phyloP scores from a whole-genome alignment of 2,113 vertebrate species.

The Hydrochoerus hydrochaeris region DNA sequence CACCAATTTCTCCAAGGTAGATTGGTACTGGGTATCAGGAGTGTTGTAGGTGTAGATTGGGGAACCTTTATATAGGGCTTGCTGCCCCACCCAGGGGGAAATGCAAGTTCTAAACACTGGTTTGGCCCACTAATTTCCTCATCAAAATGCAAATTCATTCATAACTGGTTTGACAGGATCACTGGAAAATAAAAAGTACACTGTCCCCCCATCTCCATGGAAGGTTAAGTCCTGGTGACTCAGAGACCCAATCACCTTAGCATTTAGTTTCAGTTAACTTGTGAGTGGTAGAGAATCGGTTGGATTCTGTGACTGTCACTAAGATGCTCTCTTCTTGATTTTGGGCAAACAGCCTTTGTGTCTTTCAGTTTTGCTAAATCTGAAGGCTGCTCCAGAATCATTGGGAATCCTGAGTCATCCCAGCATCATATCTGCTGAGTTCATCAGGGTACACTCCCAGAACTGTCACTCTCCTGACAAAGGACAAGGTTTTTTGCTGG shows the following conservation, averaged over 20 bases:
- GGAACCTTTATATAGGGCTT: constrained; percentile 26
- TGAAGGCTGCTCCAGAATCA: not conserved
- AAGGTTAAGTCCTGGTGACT: not conserved
- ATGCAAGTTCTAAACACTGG: not conserved
- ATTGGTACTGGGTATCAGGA: not conserved
- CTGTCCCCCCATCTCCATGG: not conserved
- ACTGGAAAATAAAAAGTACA: not conserved
- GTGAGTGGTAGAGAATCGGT: fast-evolving
- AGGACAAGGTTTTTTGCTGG: not conserved
- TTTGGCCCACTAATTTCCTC: not conserved
- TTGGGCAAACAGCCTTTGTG: not conserved
- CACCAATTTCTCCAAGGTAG: not conserved
- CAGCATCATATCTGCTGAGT: not conserved
- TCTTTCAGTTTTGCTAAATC: not conserved
- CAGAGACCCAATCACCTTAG: not conserved
- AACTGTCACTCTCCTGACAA: not conserved
- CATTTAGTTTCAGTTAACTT: not conserved
- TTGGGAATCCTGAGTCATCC: not conserved
- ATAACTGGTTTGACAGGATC: not conserved
- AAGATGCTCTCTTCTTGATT: not conserved
- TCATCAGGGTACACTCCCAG: not conserved
- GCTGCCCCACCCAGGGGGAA: not conserved
- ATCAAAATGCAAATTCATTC: constrained; percentile 41
- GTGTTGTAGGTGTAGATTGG: fast-evolving
- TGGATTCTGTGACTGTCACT: not conserved